phyloP scores from a whole-genome alignment of 2,888 invertebrate genomes.

The Priocnemis perturbator region DNA sequence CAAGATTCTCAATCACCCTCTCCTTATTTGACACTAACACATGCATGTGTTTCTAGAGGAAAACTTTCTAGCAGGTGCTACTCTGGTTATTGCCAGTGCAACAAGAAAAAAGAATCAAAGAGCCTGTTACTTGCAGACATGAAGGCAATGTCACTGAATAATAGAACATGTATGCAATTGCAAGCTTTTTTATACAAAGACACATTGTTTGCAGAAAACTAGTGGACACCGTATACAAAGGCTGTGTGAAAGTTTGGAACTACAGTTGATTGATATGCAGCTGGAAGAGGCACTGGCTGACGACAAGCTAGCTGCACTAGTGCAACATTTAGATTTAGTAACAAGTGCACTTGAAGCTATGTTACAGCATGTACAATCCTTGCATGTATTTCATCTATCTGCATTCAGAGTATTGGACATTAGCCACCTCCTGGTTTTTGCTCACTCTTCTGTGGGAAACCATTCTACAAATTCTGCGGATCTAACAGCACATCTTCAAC shows the following conservation, averaged over 20 bases:
- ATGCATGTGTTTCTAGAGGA: constrained; percentile 1
- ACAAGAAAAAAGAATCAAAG: constrained; percentile 32
- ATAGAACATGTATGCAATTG: too few relatives aligned
- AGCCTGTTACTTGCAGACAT: constrained; percentile 3
- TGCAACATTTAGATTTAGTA: constrained; percentile 50
- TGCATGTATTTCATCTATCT: constrained; percentile 51
- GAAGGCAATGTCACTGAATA: constrained; percentile 23
- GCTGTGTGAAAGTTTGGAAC: constrained; percentile 38
- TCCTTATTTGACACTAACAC: constrained; percentile 23
- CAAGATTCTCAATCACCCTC: constrained; percentile 38
- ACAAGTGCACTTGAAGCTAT: constrained; percentile 50
- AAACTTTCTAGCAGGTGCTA: constrained; percentile 17
- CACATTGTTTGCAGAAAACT: not conserved
- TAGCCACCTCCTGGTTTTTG: constrained; percentile 43
- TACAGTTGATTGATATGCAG: constrained; percentile 51
- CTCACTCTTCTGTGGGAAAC: constrained; percentile 21
- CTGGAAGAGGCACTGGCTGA: constrained; percentile 53
- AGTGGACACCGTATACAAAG: constrained; percentile 15
- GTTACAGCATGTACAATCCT: constrained; percentile 50
- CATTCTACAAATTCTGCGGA: constrained; percentile 18
- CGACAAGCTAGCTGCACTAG: constrained; percentile 46
- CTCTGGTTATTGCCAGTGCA: constrained; percentile 32
- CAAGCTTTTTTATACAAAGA: not conserved
- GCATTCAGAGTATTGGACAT: constrained; percentile 47
- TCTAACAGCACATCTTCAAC: constrained; percentile 32